A percentile compares a stretch with the other conserved stretches of the same genome.
Evolutionary conservation across 2,888 invertebrate genomes (phyloP).

Genomic region (Mermis nigrescens): DNA sequence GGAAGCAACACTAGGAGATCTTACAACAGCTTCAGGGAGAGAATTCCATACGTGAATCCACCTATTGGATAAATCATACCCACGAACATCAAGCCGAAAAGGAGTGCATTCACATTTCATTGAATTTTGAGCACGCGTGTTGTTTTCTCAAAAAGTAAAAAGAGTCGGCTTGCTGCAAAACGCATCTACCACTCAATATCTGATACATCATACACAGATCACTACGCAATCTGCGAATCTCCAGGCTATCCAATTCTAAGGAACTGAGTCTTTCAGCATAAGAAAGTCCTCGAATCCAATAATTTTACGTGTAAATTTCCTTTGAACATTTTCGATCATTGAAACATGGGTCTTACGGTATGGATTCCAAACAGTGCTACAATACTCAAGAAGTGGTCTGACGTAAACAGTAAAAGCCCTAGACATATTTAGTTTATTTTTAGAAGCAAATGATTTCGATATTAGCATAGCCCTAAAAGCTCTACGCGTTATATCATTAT

Average conservation of each 20-base stretch:
- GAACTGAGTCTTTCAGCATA: not conserved
- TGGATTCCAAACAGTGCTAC: slow-evolving; percentile 2
- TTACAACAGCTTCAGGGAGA: no score
- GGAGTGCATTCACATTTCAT: no score
- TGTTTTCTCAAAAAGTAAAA: no score
- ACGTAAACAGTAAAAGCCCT: not conserved
- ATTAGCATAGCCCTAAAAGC: no score
- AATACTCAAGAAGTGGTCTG: slow-evolving; percentile 7
- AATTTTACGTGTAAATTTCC: not conserved
- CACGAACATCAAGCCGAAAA: no score
- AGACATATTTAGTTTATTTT: not conserved
- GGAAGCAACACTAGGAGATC: no score
- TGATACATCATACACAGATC: not conserved
- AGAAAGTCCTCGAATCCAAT: not conserved
- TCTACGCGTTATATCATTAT: not conserved
- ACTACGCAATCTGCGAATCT: not conserved
- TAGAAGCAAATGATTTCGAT: not conserved
- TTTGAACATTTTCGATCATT: slow-evolving; percentile 2
- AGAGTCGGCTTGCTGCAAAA: no score
- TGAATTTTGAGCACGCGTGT: no score
- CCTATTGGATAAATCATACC: no score
- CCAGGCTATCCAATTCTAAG: not conserved
- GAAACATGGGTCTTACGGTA: not conserved
- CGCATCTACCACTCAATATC: no score
- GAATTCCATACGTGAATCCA: no score